phyloP scores from a whole-genome alignment of 2,113 vertebrate genomes.

The Callopanchax toddi region DNA sequence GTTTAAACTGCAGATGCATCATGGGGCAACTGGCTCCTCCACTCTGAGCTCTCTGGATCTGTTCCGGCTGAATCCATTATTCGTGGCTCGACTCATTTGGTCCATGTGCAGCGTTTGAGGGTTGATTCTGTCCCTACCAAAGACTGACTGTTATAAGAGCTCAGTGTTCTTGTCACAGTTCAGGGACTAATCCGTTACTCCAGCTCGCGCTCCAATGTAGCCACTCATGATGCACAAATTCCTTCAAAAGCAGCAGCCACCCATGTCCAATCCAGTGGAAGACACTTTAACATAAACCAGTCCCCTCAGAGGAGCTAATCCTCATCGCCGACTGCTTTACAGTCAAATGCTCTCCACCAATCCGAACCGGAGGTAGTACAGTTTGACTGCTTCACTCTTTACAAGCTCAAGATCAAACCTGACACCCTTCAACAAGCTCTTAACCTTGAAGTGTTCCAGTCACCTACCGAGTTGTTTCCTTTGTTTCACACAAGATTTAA shows the following conservation, averaged over 20 bases:
- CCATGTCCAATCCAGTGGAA: neutral
- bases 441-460: no score
- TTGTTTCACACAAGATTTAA: constrained; percentile 16
- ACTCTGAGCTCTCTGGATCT: no score
- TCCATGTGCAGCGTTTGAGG: neutral
- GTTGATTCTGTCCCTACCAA: neutral
- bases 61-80: no score
- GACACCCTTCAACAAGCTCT: no score
- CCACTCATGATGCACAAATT: neutral
- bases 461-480: constrained; percentile 6
- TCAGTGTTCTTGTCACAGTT: neutral
- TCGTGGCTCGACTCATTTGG: no score
- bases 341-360: neutral
- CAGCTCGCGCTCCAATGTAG: neutral
- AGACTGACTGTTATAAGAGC: neutral
- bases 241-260: neutral
- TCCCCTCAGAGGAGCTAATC: neutral
- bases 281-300: neutral
- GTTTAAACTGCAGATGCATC: no score
- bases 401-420: no score
- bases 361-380: no score
- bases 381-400: no score
- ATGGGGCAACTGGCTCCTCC: no score
- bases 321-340: neutral
- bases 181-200: neutral